These are phyloP conservation scores for Pachyramphus minor DNA, from an alignment of 2,113 vertebrate genomes.

Conservation along the genomic window DNA sequence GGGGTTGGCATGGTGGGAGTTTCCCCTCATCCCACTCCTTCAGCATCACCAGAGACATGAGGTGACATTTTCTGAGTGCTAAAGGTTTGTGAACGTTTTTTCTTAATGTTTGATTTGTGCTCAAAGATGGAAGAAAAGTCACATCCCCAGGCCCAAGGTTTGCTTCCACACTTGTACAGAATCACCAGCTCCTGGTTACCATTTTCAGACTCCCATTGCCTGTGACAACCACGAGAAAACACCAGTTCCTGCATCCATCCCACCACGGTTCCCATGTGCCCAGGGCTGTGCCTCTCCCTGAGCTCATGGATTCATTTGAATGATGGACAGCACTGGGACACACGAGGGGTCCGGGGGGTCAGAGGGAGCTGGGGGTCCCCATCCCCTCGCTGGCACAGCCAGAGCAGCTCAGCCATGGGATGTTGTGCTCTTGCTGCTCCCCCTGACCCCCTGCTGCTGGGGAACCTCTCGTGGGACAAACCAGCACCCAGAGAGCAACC, in stretches of 20 bases:
- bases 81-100: neutral
- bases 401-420: neutral
- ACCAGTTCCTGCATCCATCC: neutral
- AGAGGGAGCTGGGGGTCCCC: neutral
- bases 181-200: neutral
- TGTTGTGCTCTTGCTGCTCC: accelerated
- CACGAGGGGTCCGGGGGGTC: neutral
- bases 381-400: neutral
- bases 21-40: neutral
- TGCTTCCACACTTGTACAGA: neutral
- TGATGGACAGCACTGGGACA: neutral
- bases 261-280: neutral
- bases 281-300: neutral
- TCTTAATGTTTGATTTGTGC: neutral
- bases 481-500: neutral
- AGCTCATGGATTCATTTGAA: neutral
- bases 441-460: neutral
- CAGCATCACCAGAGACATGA: neutral
- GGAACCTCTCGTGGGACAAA: neutral
- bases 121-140: neutral
- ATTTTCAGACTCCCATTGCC: neutral
- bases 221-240: accelerated
- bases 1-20: accelerated
- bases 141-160: neutral
- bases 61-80: neutral